Evolutionary conservation across 2,888 invertebrate species (phyloP).

Genomic region (Dolichopus griseipennis): DNA sequence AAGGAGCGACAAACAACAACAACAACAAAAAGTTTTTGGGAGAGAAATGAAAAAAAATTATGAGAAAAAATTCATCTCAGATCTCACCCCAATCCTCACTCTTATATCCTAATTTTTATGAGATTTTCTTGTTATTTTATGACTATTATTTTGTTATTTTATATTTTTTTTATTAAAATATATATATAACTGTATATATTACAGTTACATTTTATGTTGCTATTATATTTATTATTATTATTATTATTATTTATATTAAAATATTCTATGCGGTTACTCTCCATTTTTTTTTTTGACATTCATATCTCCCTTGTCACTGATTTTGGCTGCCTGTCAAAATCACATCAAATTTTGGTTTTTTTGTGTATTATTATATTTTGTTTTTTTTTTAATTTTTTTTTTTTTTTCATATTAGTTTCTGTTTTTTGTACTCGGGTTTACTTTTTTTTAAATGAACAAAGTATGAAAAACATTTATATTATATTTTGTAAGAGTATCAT

Average conservation of each 20-base stretch:
- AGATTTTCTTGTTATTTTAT: neutral
- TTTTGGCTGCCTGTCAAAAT: neutral
- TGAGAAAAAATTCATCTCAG: too few species aligned
- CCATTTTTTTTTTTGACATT: neutral
- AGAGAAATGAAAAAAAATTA: too few species aligned
- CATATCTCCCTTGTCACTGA: neutral
- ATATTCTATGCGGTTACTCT: conserved; percentile 1
- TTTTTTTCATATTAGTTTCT: neutral
- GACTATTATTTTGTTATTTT: neutral
- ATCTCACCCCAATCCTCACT: neutral
- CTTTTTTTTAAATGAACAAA: too few species aligned
- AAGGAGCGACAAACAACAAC: neutral
- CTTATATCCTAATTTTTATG: neutral
- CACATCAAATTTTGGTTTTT: neutral
- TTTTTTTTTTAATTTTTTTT: neutral
- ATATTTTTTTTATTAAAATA: neutral
- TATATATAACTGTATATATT: neutral
- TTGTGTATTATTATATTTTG: neutral
- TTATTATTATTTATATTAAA: neutral
- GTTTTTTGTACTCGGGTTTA: too few species aligned
- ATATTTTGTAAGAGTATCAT: too few species aligned
- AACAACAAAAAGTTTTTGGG: neutral
- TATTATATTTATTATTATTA: neutral
- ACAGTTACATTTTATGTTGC: neutral
- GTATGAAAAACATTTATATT: too few species aligned